A percentile compares a stretch with the other conserved stretches of the same genome.
Evolutionary conservation across 1,140 invertebrate genomes (phyloP).

Genomic region (Drosophila bocqueti): DNA sequence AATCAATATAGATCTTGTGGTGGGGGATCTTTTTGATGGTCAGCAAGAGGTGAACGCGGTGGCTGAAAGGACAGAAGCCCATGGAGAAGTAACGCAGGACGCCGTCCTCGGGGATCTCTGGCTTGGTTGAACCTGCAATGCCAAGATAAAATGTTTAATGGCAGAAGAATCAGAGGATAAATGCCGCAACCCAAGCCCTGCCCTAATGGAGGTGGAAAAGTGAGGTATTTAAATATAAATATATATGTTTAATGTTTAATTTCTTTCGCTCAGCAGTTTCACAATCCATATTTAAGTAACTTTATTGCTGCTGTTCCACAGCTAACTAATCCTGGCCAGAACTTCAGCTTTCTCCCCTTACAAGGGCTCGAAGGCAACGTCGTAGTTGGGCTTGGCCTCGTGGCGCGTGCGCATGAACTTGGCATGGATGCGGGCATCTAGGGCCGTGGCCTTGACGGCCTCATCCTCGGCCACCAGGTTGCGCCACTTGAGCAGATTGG

Average conservation of each 20-base stretch:
- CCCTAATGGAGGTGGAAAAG: not conserved
- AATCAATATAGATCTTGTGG: slow-evolving; percentile 94
- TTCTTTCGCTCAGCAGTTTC: slow-evolving; percentile 15
- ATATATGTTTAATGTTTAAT: slow-evolving; percentile 15
- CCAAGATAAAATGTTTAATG: not conserved
- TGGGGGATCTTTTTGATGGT: slow-evolving; percentile 94
- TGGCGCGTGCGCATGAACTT: slow-evolving; percentile 89
- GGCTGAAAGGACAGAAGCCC: slow-evolving; percentile 95
- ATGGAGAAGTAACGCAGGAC: slow-evolving; percentile 93
- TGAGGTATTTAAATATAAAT: not conserved
- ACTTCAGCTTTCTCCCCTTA: not conserved
- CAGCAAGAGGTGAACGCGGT: slow-evolving; percentile 92
- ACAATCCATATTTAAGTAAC: slow-evolving; percentile 25
- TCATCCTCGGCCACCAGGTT: slow-evolving; percentile 89
- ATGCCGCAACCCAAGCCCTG: not conserved
- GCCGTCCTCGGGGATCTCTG: slow-evolving; percentile 87
- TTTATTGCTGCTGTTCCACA: slow-evolving; percentile 3
- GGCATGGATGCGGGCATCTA: slow-evolving; percentile 89
- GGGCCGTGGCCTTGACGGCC: slow-evolving; percentile 88
- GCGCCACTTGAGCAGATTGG: slow-evolving; percentile 86
- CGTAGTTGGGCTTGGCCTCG: slow-evolving; percentile 89
- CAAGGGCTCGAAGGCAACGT: slow-evolving; percentile 85
- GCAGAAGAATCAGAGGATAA: not conserved
- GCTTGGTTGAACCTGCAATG: slow-evolving; percentile 87
- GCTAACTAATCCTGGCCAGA: not conserved